Evolutionary conservation across 1,140 invertebrate genomes (phyloP), one percentile per base, ranked within the genome.

Genomic region (Euwallacea fornicatus): DNA sequence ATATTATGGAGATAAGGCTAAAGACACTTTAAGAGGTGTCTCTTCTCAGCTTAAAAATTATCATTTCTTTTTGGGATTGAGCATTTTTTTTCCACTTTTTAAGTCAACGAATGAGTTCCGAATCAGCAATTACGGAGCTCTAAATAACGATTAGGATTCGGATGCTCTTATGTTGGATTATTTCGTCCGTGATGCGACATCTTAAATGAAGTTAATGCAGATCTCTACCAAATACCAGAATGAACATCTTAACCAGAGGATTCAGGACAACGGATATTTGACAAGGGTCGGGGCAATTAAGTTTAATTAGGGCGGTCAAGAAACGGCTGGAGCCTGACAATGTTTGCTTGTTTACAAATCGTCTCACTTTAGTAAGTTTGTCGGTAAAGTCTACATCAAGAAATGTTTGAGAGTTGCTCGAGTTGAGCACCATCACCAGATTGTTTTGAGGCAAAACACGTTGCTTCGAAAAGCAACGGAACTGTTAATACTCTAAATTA

Each of bases 1-100:
- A 58, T 59, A 44, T 59, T 58, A 66, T 59, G 44, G 55, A 56
- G 65, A 66, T 66, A 66, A 66, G 42, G 63, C 41, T 33, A 33
- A 33, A 58, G 42, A 16, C 41, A 46, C 65, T 66, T 56, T 44
- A 59, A 42, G n/a, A 16, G 42, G 54, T 53, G 10, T 15, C 11
- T 58, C 58, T 56, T 43, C 63, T 8, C n/a, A 21, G 50, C 53
- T 66, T 66, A 66, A 66, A 66, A 66, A 66, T 55, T 33, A 50
- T 42, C 16, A 66, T 54, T 54, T 7, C 47, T 50, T 13, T 50
- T 11, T 13, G 9, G 46, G 46, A 10, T 11, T 10, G 6, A 50
- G 46, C 9, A 11, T 50, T 50, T 50, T 50, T n/a, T 50, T 50
- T 11, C 9, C 13, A 50, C 9, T 13, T 50, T 50, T 50, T 50